Evolutionary conservation across 2,797 vertebrate species (phyloP).

Genomic region (Anisognathus igniventris): DNA sequence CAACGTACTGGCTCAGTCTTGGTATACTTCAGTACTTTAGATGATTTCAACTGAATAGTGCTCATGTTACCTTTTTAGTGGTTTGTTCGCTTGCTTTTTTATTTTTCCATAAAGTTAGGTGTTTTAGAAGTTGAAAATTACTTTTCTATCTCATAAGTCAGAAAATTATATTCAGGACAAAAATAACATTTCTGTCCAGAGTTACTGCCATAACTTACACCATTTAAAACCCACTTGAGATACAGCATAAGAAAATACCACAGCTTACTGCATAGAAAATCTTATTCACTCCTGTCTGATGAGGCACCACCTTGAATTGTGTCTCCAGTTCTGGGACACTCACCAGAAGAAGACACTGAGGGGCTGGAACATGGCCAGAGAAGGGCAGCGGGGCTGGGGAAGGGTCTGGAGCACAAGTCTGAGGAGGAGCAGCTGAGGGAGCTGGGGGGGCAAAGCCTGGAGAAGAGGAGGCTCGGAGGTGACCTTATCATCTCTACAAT

Average conservation of each 20-base stretch:
- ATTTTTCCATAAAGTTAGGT: background rate
- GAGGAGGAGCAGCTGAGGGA: background rate
- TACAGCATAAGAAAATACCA: background rate
- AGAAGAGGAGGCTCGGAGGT: background rate
- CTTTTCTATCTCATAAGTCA: background rate
- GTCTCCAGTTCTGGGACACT: background rate
- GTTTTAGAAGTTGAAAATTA: background rate
- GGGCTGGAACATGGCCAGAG: background rate
- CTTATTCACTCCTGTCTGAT: background rate
- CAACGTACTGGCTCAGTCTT: background rate
- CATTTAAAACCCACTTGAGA: background rate
- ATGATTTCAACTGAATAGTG: background rate
- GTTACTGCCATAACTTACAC: background rate
- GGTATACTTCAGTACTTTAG: background rate
- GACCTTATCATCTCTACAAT: background rate
- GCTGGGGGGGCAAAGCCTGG: background rate
- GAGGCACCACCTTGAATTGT: fast-evolving
- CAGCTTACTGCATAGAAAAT: background rate
- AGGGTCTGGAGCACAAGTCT: background rate
- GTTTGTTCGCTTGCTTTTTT: background rate
- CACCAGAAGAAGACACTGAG: background rate
- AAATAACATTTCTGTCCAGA: background rate
- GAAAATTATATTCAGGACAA: background rate
- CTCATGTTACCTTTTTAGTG: background rate
- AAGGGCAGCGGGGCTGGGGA: fast-evolving